Evolutionary conservation across 2,888 invertebrate genomes (phyloP).

Genomic region (Hydrotaea diabolus): DNA sequence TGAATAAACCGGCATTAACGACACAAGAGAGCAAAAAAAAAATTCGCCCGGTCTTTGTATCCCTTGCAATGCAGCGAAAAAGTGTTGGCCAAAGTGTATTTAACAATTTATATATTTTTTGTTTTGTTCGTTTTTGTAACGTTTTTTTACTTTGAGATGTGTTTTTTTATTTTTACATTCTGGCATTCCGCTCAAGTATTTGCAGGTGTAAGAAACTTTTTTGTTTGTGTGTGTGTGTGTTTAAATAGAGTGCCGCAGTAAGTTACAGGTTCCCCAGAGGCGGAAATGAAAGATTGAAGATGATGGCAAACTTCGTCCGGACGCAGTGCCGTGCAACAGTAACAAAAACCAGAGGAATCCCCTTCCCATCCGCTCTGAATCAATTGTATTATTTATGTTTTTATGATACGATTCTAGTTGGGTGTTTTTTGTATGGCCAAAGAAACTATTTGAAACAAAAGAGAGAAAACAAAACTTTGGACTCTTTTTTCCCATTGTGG

Average conservation of each 20-base stretch:
- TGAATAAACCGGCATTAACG: background rate
- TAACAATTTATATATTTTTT: conserved; percentile 40
- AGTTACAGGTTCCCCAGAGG: background rate
- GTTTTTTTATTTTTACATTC: conserved; percentile 9
- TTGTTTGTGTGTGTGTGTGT: background rate
- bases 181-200: conserved; percentile 29
- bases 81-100: conserved; percentile 27
- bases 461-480: background rate
- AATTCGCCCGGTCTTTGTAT: background rate
- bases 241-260: background rate
- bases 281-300: background rate
- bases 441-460: background rate
- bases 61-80: conserved; percentile 24
- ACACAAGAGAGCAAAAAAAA: conserved; percentile 3
- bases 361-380: background rate
- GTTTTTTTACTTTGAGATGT: background rate
- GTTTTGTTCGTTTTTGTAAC: conserved; percentile 1
- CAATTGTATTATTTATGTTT: conserved; percentile 15
- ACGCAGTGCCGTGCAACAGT: background rate
- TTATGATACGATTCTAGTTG: background rate
- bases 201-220: conserved; percentile 53
- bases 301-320: conserved; percentile 8
- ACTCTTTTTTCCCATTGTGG: background rate
- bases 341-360: background rate
- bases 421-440: background rate